Evolutionary conservation across 2,797 vertebrate species (phyloP).

Genomic region (Enteromius trimaculatus): DNA sequence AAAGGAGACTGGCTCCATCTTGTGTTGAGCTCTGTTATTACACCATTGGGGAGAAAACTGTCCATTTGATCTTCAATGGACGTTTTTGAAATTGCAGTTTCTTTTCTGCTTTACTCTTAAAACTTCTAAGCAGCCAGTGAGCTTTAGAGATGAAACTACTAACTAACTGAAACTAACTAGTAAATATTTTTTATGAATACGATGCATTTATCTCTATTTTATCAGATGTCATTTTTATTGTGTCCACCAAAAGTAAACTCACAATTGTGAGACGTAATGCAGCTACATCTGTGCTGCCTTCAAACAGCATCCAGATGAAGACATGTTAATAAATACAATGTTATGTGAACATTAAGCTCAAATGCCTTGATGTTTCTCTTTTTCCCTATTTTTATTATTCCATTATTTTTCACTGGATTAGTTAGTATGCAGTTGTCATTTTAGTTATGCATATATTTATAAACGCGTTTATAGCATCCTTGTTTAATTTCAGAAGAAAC

Average conservation of each 20-base stretch:
- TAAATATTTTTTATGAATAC: not conserved
- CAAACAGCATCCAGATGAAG: not conserved
- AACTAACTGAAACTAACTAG: too few relatives aligned
- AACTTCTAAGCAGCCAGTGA: not conserved
- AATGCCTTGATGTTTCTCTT: not conserved
- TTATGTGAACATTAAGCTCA: not conserved
- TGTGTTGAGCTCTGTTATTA: not conserved
- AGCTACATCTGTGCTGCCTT: not conserved
- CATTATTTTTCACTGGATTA: not conserved
- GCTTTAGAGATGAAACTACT: not conserved
- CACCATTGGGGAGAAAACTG: not conserved
- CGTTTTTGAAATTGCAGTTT: not conserved
- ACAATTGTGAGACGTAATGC: not conserved
- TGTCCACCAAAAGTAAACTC: too few relatives aligned
- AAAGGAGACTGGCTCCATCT: constrained; percentile 27
- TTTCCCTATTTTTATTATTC: not conserved
- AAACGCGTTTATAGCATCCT: not conserved
- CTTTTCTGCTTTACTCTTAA: not conserved
- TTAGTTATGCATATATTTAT: not conserved
- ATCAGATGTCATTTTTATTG: not conserved
- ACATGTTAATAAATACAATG: not conserved
- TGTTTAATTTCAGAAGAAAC: not conserved
- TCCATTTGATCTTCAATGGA: not conserved
- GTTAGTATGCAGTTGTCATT: not conserved
- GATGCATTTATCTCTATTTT: not conserved